These are phyloP conservation scores for Periplaneta americana DNA, from an alignment of 1,140 invertebrate genomes.

Conservation along the genomic window DNA sequence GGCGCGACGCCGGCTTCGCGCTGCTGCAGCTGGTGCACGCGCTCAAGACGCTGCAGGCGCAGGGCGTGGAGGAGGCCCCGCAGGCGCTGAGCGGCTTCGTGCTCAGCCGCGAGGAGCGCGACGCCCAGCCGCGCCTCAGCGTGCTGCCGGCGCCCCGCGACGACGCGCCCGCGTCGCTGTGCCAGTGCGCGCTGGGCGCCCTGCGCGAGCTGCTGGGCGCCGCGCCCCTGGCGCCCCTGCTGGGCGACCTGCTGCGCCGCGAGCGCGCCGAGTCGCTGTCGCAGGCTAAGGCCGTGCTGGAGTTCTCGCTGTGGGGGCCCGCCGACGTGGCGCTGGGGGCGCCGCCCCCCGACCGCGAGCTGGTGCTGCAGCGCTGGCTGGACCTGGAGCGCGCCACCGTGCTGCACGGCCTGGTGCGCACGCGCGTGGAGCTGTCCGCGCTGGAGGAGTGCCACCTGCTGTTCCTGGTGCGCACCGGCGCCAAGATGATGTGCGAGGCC, in stretches of 20 bases:
- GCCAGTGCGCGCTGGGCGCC: constrained; percentile 68
- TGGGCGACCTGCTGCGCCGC: constrained; percentile 61
- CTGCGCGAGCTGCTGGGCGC: constrained; percentile 56
- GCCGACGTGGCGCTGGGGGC: constrained; percentile 60
- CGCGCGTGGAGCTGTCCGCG: constrained; percentile 63
- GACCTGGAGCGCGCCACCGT: constrained; percentile 77
- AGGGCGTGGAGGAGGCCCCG: constrained; percentile 72
- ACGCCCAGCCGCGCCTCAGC: constrained; percentile 45
- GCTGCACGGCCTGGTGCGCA: constrained; percentile 67
- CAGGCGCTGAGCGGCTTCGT: constrained; percentile 59
- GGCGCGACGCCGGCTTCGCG: constrained; percentile 58
- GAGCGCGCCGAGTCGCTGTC: constrained; percentile 66
- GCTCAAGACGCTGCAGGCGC: constrained; percentile 74
- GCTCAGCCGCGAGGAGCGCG: constrained; percentile 48
- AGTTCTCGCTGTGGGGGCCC: constrained; percentile 81
- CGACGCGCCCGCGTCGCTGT: constrained; percentile 63
- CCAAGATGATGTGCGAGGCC: constrained; percentile 72
- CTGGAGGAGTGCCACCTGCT: constrained; percentile 74
- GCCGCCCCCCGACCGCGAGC: constrained; percentile 38
- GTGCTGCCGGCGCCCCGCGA: constrained; percentile 44
- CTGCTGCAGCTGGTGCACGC: constrained; percentile 75
- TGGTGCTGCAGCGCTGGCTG: constrained; percentile 68
- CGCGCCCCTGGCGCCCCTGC: constrained; percentile 56
- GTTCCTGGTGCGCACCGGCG: constrained; percentile 73
- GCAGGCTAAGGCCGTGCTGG: constrained; percentile 65